These are phyloP conservation scores for Limanda limanda DNA, from an alignment of 2,113 vertebrate genomes.

Conservation along the genomic window DNA sequence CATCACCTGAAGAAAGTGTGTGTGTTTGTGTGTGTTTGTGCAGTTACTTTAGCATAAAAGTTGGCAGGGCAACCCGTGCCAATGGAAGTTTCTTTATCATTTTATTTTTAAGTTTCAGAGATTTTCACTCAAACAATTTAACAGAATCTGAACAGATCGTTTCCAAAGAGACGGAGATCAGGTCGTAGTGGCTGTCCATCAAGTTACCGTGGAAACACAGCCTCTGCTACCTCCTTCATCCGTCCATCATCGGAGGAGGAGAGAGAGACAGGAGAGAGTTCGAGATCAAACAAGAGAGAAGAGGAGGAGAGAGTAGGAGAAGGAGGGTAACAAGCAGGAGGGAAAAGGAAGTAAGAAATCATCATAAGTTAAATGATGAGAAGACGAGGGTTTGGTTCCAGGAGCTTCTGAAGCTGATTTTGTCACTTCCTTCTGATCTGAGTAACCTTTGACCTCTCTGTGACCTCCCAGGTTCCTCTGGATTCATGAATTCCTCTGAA, in stretches of 20 bases:
- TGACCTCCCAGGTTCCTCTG: no score
- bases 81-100: neutral
- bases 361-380: no score
- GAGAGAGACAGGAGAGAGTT: neutral
- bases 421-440: neutral
- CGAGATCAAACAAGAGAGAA: no score
- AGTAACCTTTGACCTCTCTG: neutral
- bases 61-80: neutral
- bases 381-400: no score
- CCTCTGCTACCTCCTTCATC: neutral
- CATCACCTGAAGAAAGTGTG: slow-evolving; percentile 2
- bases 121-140: slow-evolving; percentile 3
- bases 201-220: slow-evolving; percentile 37
- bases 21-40: no score
- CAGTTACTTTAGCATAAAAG: slow-evolving; percentile 14
- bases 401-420: no score
- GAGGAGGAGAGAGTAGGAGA: neutral
- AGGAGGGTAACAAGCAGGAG: neutral
- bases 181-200: slow-evolving; percentile 42
- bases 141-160: neutral
- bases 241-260: slow-evolving; percentile 16
- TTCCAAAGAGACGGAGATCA: neutral
- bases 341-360: no score
- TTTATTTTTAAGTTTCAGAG: no score
- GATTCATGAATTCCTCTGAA: no score